Conservation (phyloP, 2,113 vertebrate species). For the Arvicanthis niloticus region DNA sequence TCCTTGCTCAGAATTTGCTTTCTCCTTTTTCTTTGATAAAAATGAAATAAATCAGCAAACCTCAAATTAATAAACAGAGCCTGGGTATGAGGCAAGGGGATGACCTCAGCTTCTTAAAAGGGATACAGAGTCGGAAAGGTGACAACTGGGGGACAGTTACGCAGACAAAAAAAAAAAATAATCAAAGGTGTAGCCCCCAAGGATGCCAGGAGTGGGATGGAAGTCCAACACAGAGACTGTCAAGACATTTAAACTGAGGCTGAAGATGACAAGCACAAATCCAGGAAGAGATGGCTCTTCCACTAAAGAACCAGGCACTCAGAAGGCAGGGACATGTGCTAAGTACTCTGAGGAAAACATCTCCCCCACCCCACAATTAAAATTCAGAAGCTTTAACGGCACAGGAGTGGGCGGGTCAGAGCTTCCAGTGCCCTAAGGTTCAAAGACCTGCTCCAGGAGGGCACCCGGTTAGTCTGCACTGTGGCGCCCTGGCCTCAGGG, state of each 20-base stretch:
- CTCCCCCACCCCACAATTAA: background rate
- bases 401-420: background rate
- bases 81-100: background rate
- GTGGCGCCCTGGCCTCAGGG: background rate
- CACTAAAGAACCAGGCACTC: background rate
- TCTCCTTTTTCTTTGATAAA: background rate
- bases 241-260: background rate
- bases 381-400: background rate
- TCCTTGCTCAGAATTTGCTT: background rate
- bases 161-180: background rate
- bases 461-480: background rate
- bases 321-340: background rate
- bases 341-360: background rate
- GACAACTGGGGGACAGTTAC: fast-evolving
- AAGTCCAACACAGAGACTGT: background rate
- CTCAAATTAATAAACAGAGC: background rate
- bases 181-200: background rate
- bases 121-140: background rate
- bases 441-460: background rate
- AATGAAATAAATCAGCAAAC: background rate
- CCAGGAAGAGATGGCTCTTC: background rate
- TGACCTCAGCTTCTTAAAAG: background rate
- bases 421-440: background rate
- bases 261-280: fast-evolving
- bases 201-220: background rate